Evolutionary conservation across 2,797 vertebrate species (phyloP), one percentile per base, ranked within the genome.

Genomic region (Anas flavirostris): DNA sequence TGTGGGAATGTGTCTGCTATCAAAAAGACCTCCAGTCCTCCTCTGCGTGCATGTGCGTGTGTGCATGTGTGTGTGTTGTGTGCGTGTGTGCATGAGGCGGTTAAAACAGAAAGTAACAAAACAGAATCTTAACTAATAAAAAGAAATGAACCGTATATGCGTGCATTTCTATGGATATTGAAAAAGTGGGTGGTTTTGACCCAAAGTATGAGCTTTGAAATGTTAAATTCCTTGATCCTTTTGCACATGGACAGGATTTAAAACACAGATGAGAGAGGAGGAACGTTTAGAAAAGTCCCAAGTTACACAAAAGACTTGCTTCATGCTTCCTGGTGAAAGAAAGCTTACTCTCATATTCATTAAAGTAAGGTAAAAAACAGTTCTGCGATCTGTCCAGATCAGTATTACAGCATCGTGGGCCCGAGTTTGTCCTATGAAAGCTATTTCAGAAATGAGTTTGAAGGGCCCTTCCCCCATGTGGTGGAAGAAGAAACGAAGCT

Each of bases 101-200:
- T 77, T 85, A 64, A 91, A 91, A 59, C 0, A 0, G 10, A 66
- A 89, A 88, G 35, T 44, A 22, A 31, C 82, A 59, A 44, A 70
- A 44, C 29, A 18, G 41, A 68, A 10, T 13, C 69, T 78, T 77
- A 28, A 10, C 10, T 35, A 44, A 46, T 48, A 76, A 76, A 82
- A 92, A 60, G 3, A 43, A 84, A 86, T 8, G 7, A 79, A 7
- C 9, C 15, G 1, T 55, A 23, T 41, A 83, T 12, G 7, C 7
- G 28, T 33, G 67, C 70, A 91, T 94, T 95, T 85, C 85, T 79
- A 60, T 33, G 73, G 37, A 68, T 94, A 75, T 56, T 90, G 76
- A 59, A 80, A 86, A 87, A 89, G 22, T 0, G 9, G 19, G 14
- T 31, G n/a, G 15, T 66, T 94, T 86, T 78, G 62, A 63, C 73